Percentiles rank a stretch among this genome's conserved stretches.
phyloP scores from a whole-genome alignment of 2,797 vertebrate species.

The Nyctibius grandis region DNA sequence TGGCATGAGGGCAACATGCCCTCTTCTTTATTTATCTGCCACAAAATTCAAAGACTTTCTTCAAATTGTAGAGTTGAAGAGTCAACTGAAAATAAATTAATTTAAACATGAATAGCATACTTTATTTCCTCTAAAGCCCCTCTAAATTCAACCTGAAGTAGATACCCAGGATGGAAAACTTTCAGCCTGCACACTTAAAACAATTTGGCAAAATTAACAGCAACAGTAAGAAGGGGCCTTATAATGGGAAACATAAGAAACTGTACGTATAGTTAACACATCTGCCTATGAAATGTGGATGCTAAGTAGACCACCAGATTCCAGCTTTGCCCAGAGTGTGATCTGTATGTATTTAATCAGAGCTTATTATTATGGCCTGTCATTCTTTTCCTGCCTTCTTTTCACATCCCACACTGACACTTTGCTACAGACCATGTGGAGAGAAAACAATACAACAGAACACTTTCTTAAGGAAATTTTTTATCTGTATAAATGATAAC shows the following conservation, averaged over 20 bases:
- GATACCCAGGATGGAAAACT: not conserved
- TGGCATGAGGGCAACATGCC: not conserved
- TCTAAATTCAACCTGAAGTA: not conserved
- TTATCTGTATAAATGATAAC: not conserved
- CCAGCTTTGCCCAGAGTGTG: not conserved
- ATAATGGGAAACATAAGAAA: not conserved
- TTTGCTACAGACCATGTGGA: not conserved
- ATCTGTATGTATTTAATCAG: not conserved
- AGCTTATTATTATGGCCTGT: not conserved
- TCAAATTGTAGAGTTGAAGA: not conserved
- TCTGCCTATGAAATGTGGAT: not conserved
- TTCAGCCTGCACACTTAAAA: not conserved
- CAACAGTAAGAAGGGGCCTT: not conserved
- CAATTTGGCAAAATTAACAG: not conserved
- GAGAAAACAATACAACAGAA: not conserved
- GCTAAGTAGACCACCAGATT: not conserved
- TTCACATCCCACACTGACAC: not conserved
- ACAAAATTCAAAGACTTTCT: not conserved
- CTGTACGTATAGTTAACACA: not conserved
- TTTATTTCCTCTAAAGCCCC: not conserved
- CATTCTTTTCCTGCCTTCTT: not conserved
- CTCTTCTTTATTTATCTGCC: not conserved
- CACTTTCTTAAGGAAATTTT: not conserved
- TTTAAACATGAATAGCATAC: not conserved
- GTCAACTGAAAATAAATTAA: not conserved